These are phyloP conservation scores for Drosophila miranda DNA, from an alignment of 1,140 invertebrate species.

Conservation along the genomic window DNA sequence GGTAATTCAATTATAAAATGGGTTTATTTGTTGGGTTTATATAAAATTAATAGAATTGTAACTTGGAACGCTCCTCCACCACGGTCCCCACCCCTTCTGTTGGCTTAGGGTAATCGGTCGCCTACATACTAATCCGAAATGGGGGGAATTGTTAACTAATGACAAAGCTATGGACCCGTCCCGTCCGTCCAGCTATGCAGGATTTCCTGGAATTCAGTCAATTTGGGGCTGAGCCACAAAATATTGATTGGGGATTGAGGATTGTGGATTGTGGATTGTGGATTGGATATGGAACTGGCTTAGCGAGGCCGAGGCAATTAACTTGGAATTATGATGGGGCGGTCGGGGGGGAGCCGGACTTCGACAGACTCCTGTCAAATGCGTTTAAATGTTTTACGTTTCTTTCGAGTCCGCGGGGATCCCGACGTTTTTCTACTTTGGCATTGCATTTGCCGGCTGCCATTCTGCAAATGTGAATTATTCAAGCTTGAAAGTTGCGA, in stretches of 20 bases:
- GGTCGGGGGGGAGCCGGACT: neutral
- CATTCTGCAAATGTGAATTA: constrained; percentile 43
- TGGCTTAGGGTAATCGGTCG: constrained; percentile 28
- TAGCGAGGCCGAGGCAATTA: constrained; percentile 54
- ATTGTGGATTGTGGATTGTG: constrained; percentile 11
- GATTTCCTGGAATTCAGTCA: constrained; percentile 13
- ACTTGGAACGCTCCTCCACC: too few relatives aligned
- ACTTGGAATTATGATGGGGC: constrained; percentile 49
- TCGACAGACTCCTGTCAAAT: constrained; percentile 26
- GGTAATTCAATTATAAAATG: too few relatives aligned
- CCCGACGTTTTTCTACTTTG: constrained; percentile 1
- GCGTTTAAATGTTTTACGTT: constrained; percentile 40
- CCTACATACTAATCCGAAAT: constrained; percentile 53
- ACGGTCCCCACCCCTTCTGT: neutral
- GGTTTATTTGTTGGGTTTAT: too few relatives aligned
- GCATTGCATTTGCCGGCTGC: constrained; percentile 5
- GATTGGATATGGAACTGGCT: constrained; percentile 49
- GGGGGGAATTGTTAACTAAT: constrained; percentile 56
- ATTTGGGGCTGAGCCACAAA: constrained; percentile 28
- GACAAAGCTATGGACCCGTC: constrained; percentile 26
- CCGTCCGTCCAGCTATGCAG: neutral
- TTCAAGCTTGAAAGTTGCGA: constrained; percentile 54
- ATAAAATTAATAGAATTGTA: too few relatives aligned
- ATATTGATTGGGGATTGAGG: constrained; percentile 56
- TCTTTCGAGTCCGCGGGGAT: constrained; percentile 3